These are phyloP conservation scores for Drosophila tani DNA, from an alignment of 1,140 invertebrate genomes.

Conservation along the genomic window DNA sequence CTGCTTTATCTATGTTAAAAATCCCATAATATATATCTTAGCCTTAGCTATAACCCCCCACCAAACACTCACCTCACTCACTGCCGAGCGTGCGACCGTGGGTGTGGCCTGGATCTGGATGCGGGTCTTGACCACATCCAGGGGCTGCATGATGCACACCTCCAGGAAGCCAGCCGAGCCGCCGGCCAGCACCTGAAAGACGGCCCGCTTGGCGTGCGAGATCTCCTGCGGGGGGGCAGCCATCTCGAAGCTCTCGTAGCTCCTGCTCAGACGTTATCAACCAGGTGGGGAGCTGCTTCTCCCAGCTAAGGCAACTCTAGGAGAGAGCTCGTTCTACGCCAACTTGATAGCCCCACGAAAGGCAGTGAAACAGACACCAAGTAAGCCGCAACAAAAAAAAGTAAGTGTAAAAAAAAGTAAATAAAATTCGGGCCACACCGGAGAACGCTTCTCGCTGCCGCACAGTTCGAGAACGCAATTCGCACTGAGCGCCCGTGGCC, in stretches of 20 bases:
- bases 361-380: too few species aligned
- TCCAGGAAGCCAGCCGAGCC: conserved; percentile 97
- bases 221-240: conserved; percentile 29
- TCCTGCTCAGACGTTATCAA: background rate
- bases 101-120: conserved; percentile 90
- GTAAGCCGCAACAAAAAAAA: background rate
- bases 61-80: conserved; percentile 54
- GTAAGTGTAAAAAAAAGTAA: conserved; percentile 15
- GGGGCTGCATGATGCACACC: conserved; percentile 97
- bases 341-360: background rate
- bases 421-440: conserved; percentile 10
- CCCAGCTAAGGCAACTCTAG: too few species aligned
- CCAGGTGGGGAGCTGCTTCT: too few species aligned
- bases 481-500: conserved; percentile 61
- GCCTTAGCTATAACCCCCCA: too few species aligned
- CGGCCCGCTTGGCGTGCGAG: conserved; percentile 88
- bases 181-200: conserved; percentile 94
- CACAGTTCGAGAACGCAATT: conserved; percentile 64
- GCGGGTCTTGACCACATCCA: conserved; percentile 96
- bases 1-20: too few species aligned
- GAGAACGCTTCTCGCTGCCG: conserved; percentile 42
- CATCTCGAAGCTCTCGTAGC: conserved; percentile 1
- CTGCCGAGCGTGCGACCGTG: conserved; percentile 59
- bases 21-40: background rate
- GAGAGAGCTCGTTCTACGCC: background rate